Conservation (phyloP, 1,140 invertebrate genomes). For the Hycleus phaleratus region DNA sequence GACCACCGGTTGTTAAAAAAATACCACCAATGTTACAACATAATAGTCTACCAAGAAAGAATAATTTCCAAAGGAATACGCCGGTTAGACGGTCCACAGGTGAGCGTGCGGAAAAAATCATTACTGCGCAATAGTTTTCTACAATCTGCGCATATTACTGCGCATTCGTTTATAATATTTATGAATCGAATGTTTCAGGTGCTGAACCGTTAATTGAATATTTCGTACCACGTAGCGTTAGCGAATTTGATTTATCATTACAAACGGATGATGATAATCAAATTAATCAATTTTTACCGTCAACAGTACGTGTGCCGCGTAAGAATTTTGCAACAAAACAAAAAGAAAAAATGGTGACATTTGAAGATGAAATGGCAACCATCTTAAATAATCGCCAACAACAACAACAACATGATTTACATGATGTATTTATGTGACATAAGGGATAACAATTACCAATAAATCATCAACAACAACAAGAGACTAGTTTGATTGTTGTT, state of each 20-base stretch:
- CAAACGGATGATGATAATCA: conserved; percentile 42
- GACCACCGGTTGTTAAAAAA: conserved; percentile 40
- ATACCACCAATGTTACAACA: conserved; percentile 47
- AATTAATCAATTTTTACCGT: conserved; percentile 26
- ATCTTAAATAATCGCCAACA: conserved; percentile 25
- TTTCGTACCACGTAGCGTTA: conserved; percentile 72
- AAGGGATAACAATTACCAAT: conserved; percentile 34
- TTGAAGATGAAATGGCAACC: conserved; percentile 60
- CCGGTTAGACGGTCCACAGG: conserved; percentile 56
- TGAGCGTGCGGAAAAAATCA: conserved; percentile 6
- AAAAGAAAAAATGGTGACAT: conserved; percentile 71
- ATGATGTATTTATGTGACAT: conserved; percentile 60
- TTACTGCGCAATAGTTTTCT: too few species aligned
- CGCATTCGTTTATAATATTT: too few species aligned
- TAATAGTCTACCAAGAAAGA: conserved; percentile 56
- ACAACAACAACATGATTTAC: conserved; percentile 32
- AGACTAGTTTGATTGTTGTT: conserved; percentile 10
- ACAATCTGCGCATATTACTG: too few species aligned
- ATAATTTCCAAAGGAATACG: conserved; percentile 55
- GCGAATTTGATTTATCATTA: conserved; percentile 67
- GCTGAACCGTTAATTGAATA: conserved; percentile 63
- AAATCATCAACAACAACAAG: conserved; percentile 16
- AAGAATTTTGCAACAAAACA: conserved; percentile 27
- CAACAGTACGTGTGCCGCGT: conserved; percentile 35
- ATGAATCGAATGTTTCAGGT: conserved; percentile 17